Base-by-base conservation (phyloP, 2,888 invertebrate species). In the Prosopocoilus inquinatus region DNA sequence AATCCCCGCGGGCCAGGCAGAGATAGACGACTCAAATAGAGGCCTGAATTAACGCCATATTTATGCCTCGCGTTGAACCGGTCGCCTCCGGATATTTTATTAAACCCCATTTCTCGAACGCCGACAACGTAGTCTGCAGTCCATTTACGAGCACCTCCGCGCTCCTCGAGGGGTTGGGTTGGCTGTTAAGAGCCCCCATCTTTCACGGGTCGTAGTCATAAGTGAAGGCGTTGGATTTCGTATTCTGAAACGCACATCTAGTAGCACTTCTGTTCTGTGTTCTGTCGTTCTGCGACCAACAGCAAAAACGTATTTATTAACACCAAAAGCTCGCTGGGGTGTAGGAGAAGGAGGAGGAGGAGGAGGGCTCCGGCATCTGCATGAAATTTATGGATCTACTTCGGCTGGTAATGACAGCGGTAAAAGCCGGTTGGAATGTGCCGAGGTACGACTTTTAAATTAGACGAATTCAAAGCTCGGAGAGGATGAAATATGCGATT, bases 1-100 rank as follows among this genome's bases (percentile, higher is more conserved):
- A 16, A 15, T 16, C 15, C 41, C 41, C 41, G 41, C 15, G 12
- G 41, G 41, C 41, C 7, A 13, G 41, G 16, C 41, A 16, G 15
- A 41, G 41, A 41, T 16, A 16, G 15, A 13, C 41, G 41, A 15
- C 12, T 41, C 41, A 9, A 41, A 41, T 41, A 11, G 41, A 41
- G 41, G 12, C 15, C 41, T 41, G 41, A 41, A 41, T 41, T 41
- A 41, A 16, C 16, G 41, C 41, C 41, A 41, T 41, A 41, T 41
- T 41, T 41, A 41, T 41, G 41, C 41, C 41, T 15, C n/a, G 41
- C 36, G 36, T 36, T 36, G 36, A 36, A 36, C 41, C n/a, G 41
- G 41, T 41, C 41, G 41, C 41, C 15, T 15, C 41, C 41, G 15
- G 41, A 41, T 41, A 41, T 41, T 41, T 41, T 41, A 41, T 41